Conservation (phyloP, 2,797 vertebrate genomes). For the Antennarius maculatus region DNA sequence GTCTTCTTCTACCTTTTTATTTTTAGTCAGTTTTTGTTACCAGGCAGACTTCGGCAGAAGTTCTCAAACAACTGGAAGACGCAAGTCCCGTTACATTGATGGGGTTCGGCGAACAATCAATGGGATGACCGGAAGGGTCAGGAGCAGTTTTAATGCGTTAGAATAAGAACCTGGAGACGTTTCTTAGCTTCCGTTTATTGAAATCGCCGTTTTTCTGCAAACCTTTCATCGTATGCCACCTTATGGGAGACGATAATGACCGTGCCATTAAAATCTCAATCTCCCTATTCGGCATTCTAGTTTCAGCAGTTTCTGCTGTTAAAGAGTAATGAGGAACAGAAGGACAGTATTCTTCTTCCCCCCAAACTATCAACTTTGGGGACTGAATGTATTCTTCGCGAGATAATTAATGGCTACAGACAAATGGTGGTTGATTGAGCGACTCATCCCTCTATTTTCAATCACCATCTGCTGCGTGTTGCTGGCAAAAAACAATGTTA, state of each 20-base stretch:
- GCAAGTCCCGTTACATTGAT: conserved; percentile 28
- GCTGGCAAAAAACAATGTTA: conserved; percentile 81
- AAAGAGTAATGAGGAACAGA: conserved; percentile 87
- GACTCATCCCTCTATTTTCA: conserved; percentile 85
- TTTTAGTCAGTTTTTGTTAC: conserved; percentile 56
- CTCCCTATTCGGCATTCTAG: conserved; percentile 70
- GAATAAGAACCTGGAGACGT: too few species aligned
- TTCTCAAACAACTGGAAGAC: conserved; percentile 23
- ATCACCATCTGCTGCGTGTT: conserved; percentile 85
- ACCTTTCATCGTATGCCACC: conserved; percentile 68
- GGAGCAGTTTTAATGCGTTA: background rate
- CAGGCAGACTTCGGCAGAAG: conserved; percentile 28
- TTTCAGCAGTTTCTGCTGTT: conserved; percentile 78
- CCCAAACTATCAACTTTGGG: conserved; percentile 84
- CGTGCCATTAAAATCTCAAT: conserved; percentile 74
- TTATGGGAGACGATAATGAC: conserved; percentile 77
- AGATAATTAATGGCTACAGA: conserved; percentile 88
- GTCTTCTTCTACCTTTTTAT: conserved; percentile 51
- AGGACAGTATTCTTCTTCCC: conserved; percentile 79
- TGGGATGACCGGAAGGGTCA: conserved; percentile 34
- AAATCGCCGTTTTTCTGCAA: conserved; percentile 22
- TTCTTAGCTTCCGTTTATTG: too few species aligned
- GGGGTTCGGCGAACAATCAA: conserved; percentile 15
- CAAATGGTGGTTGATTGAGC: conserved; percentile 86
- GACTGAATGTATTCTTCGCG: conserved; percentile 81